Evolutionary conservation across 1,140 invertebrate genomes (phyloP).

Genomic region (Procambarus virginalis): DNA sequence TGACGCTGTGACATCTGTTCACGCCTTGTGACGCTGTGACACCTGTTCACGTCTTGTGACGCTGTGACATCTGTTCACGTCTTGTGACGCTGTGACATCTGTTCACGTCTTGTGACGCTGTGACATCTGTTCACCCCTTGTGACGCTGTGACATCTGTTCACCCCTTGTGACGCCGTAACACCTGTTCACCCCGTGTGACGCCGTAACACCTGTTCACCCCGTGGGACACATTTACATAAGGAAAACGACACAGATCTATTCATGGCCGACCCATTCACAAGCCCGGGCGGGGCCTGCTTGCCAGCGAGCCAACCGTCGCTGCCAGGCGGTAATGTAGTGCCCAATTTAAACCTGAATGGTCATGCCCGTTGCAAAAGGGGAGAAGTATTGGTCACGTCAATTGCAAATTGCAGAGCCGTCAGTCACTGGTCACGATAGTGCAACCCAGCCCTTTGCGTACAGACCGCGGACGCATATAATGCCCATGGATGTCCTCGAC

Average conservation of each 20-base stretch:
- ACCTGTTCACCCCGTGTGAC: no score
- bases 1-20: no score
- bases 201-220: no score
- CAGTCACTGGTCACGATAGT: not conserved
- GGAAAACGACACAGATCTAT: not conserved
- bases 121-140: no score
- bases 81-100: no score
- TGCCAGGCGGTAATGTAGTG: not conserved
- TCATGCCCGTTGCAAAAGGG: conserved; percentile 11
- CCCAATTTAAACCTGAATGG: conserved; percentile 11
- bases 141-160: no score
- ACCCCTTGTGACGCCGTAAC: no score
- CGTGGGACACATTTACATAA: not conserved
- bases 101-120: no score
- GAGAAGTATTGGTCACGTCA: conserved; percentile 14
- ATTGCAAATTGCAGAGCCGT: conserved; percentile 3
- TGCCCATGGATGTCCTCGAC: no score
- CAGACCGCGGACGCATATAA: not conserved
- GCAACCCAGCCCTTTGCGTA: not conserved
- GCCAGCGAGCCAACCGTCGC: not conserved
- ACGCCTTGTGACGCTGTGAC: no score
- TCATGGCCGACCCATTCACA: not conserved
- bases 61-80: no score
- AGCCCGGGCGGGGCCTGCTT: not conserved
- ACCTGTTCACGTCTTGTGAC: no score